Percentiles rank a stretch among this genome's conserved stretches.
Conservation (phyloP, 2,888 invertebrate species). For the Drosophila borborema region DNA sequence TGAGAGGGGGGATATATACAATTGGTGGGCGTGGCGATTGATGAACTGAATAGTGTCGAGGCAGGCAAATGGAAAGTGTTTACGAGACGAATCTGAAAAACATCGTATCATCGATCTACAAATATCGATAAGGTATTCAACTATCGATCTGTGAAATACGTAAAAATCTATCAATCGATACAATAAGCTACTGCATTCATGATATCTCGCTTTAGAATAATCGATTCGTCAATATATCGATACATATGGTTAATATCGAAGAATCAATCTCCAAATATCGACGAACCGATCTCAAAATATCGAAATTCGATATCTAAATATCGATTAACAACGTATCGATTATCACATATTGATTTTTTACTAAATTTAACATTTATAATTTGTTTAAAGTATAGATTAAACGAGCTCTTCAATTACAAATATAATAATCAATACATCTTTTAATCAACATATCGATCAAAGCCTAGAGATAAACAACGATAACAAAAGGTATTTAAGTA, state of each 20-base stretch:
- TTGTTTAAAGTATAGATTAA: not conserved
- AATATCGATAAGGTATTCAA: not conserved
- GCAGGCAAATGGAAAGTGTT: conserved; percentile 23
- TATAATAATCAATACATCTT: not conserved
- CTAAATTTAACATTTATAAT: not conserved
- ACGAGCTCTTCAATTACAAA: too few relatives aligned
- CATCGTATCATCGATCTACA: not conserved
- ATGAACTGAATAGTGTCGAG: conserved; percentile 25
- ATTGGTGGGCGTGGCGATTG: conserved; percentile 19
- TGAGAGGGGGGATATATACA: not conserved
- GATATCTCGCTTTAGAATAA: not conserved
- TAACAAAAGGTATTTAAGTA: not conserved
- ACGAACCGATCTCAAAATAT: too few relatives aligned
- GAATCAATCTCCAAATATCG: too few relatives aligned
- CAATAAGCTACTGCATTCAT: too few relatives aligned
- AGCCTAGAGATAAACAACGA: not conserved
- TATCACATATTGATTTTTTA: too few relatives aligned
- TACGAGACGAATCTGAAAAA: not conserved
- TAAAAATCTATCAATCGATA: not conserved
- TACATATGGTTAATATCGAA: too few relatives aligned
- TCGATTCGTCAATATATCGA: not conserved
- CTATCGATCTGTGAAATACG: not conserved
- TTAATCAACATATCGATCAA: not conserved
- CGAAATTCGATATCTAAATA: too few relatives aligned
- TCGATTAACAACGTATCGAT: too few relatives aligned